Percentiles rank a stretch among this genome's conserved stretches.
Conservation (phyloP, 2,888 invertebrate genomes). For the Nesidiocoris tenuis region DNA sequence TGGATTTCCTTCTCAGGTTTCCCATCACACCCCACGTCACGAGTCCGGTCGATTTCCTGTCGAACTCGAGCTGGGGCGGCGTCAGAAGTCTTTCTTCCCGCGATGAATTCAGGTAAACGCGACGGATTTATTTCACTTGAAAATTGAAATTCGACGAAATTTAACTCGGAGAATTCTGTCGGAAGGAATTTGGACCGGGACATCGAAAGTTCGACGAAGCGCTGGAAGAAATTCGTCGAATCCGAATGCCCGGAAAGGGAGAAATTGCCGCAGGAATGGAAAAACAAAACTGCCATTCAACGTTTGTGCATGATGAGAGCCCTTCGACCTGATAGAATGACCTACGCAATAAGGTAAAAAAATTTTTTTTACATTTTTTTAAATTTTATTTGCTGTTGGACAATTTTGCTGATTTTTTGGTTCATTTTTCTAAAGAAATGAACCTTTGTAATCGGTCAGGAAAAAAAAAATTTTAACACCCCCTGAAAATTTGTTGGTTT, state of each 20-base stretch:
- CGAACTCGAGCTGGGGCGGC: constrained; percentile 91
- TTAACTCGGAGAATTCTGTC: background rate
- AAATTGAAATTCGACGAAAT: no score
- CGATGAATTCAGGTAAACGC: constrained; percentile 74
- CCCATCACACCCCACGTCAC: constrained; percentile 90
- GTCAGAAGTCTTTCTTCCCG: constrained; percentile 85
- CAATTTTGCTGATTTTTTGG: no score
- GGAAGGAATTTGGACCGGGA: constrained; percentile 84
- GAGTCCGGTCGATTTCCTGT: constrained; percentile 91
- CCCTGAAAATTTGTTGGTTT: no score
- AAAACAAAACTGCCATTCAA: constrained; percentile 89
- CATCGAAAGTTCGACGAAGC: constrained; percentile 92
- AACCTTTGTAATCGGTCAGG: no score
- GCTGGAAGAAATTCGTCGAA: constrained; percentile 96
- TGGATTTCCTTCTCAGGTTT: constrained; percentile 90
- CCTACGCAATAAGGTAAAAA: constrained; percentile 83
- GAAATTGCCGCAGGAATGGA: constrained; percentile 98
- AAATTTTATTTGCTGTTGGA: no score
- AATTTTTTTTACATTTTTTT: background rate
- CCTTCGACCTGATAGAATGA: constrained; percentile 91
- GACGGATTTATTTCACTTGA: constrained; percentile 22
- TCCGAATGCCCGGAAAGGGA: constrained; percentile 93
- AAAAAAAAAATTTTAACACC: no score
- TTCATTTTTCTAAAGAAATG: no score
- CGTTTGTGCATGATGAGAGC: constrained; percentile 95